Conservation (phyloP, 2,113 vertebrate genomes). For the Dunckerocampus dactyliophorus region DNA sequence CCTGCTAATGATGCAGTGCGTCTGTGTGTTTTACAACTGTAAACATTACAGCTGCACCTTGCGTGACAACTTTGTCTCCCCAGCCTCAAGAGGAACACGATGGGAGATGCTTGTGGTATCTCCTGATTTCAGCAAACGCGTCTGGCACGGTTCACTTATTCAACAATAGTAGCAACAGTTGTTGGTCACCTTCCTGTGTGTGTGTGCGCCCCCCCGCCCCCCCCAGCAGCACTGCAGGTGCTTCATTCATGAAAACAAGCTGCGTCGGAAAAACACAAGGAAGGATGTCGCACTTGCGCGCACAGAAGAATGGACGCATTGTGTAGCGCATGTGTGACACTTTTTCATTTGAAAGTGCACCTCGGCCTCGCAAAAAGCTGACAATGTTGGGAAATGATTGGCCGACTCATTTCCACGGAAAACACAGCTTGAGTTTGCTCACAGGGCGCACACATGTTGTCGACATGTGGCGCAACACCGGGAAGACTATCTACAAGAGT, state of each 20-base stretch:
- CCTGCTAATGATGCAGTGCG: too few species aligned
- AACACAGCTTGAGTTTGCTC: slow-evolving; percentile 4
- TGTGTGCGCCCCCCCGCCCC: neutral
- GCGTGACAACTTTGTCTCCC: too few species aligned
- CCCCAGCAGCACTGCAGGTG: slow-evolving; percentile 51
- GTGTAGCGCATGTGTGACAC: slow-evolving; percentile 63
- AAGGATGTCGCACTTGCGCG: slow-evolving; percentile 70
- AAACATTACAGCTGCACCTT: too few species aligned
- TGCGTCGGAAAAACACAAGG: slow-evolving; percentile 56
- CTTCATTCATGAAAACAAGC: slow-evolving; percentile 53
- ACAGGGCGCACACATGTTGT: neutral
- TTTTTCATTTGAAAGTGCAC: slow-evolving; percentile 54
- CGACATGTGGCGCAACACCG: too few species aligned
- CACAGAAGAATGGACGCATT: slow-evolving; percentile 65
- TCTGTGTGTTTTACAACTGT: too few species aligned
- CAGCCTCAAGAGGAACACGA: too few species aligned
- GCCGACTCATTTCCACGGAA: slow-evolving; percentile 42
- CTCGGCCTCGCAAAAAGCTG: slow-evolving; percentile 7
- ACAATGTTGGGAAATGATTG: slow-evolving; percentile 63
- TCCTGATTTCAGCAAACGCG: too few species aligned
- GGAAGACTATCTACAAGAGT: slow-evolving; percentile 7
- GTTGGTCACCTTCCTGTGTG: neutral
- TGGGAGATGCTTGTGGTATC: too few species aligned
- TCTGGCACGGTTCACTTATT: too few species aligned
- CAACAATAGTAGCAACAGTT: too few species aligned